Conservation (phyloP, 2,113 vertebrate genomes). For the Elaphurus davidianus region DNA sequence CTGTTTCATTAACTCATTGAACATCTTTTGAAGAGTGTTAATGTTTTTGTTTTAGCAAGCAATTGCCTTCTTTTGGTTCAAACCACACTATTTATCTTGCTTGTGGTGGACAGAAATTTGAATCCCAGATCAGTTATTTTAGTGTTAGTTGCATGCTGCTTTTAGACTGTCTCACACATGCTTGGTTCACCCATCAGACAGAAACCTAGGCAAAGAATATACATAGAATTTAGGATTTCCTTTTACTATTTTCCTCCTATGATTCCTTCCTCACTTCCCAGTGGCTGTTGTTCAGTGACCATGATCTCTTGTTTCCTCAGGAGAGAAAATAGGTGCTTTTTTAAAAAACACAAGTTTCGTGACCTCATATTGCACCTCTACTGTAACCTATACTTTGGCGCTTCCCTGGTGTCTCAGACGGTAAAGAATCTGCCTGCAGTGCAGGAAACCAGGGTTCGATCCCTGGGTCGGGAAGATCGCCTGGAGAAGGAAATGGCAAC, state of each 20-base stretch:
- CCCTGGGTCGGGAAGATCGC: accelerated
- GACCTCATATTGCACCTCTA: background rate
- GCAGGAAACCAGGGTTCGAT: background rate
- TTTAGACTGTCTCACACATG: background rate
- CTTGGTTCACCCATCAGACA: background rate
- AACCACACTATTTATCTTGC: background rate
- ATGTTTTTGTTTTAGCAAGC: background rate
- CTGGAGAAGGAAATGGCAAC: background rate
- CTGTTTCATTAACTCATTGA: background rate
- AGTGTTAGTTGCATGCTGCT: background rate
- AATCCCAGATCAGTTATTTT: background rate
- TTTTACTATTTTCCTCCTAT: background rate
- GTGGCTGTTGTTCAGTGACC: background rate
- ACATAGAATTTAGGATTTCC: background rate
- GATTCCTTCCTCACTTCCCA: background rate
- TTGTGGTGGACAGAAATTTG: background rate
- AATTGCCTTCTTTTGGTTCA: background rate
- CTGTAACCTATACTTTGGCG: background rate
- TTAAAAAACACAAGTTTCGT: background rate
- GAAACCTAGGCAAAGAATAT: background rate
- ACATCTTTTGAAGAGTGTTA: background rate
- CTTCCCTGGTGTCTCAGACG: background rate
- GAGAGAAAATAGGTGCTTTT: background rate
- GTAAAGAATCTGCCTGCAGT: background rate
- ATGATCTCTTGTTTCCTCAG: background rate